A percentile compares a stretch with the other conserved stretches of the same genome.
phyloP scores from a whole-genome alignment of 2,888 invertebrate genomes.

The Nephrotoma flavescens region DNA sequence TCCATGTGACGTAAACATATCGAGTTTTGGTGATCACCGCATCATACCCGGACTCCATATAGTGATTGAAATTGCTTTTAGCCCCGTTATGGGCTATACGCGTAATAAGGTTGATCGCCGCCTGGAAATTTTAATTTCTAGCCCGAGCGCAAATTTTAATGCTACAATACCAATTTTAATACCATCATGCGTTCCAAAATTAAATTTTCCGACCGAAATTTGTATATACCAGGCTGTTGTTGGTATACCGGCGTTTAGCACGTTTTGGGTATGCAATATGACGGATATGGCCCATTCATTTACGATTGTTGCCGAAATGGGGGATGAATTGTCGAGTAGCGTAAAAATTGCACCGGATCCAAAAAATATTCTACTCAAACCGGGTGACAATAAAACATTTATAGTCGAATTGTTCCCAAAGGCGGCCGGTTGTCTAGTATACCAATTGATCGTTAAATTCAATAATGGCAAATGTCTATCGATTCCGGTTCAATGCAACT shows the following conservation, averaged over 20 bases:
- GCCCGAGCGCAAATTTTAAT: background rate
- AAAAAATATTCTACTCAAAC: background rate
- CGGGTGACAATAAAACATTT: background rate
- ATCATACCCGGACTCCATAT: background rate
- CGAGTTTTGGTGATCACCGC: background rate
- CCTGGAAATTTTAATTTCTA: background rate
- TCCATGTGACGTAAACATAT: background rate
- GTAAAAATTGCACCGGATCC: background rate
- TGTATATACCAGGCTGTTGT: background rate
- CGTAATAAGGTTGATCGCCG: background rate
- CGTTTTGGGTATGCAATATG: background rate
- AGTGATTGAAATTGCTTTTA: background rate
- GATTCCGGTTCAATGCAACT: background rate
- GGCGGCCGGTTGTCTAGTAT: background rate
- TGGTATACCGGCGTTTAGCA: background rate
- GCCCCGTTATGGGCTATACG: background rate
- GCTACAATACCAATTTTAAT: background rate
- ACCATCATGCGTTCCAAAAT: background rate
- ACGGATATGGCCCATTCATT: background rate
- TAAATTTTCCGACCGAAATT: background rate
- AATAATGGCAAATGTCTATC: background rate
- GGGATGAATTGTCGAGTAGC: background rate
- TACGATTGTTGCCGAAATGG: background rate
- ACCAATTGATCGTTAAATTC: background rate
- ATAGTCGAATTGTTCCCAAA: background rate